phyloP scores from a whole-genome alignment of 2,797 vertebrate genomes.

The Uromys caudimaculatus region DNA sequence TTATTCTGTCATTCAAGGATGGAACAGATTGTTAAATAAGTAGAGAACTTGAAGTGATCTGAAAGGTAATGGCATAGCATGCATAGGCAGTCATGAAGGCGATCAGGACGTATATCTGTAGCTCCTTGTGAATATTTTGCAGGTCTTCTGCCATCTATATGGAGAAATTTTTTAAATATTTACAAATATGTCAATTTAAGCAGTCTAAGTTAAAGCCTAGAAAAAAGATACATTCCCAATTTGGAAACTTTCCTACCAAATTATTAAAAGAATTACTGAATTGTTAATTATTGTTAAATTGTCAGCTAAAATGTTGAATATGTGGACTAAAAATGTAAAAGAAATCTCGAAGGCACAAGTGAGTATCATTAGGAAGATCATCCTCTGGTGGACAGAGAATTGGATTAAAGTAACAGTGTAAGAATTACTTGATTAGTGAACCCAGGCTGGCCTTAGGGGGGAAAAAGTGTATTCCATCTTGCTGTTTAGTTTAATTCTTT shows the following conservation, averaged over 20 bases:
- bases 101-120: not conserved
- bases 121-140: not conserved
- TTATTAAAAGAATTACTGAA: slow-evolving; percentile 19
- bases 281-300: no score
- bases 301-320: no score
- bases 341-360: no score
- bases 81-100: not conserved
- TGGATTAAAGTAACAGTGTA: no score
- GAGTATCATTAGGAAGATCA: no score
- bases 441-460: not conserved
- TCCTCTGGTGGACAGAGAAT: no score
- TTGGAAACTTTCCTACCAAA: not conserved
- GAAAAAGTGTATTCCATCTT: not conserved
- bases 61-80: not conserved
- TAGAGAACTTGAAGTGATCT: not conserved
- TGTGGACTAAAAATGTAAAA: no score
- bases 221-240: not conserved
- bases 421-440: slow-evolving; percentile 34
- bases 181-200: not conserved
- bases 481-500: not conserved
- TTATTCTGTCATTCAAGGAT: not conserved
- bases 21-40: not conserved
- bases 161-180: slow-evolving; percentile 11
- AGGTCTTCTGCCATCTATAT: not conserved
- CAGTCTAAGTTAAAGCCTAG: not conserved